phyloP scores from a whole-genome alignment of 2,797 vertebrate species.

The Perdix hodgsoniae region DNA sequence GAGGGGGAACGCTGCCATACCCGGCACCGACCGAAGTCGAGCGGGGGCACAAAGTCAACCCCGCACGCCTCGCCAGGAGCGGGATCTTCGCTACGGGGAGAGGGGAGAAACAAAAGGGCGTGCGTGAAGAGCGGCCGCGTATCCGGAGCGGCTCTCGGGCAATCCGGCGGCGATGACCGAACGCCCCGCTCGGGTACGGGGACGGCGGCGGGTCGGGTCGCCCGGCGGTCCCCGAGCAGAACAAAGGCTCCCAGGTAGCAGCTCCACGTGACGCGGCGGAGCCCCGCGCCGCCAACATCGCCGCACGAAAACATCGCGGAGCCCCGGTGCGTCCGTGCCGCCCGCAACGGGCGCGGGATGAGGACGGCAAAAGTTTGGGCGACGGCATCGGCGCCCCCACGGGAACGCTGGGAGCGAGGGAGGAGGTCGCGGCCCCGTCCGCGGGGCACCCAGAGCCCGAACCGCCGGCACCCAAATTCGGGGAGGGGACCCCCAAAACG shows the following conservation, averaged over 20 bases:
- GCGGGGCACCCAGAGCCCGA: background rate
- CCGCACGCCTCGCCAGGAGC: background rate
- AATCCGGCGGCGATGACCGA: constrained; percentile 70
- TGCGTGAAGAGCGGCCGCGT: constrained; percentile 24
- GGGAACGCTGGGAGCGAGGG: background rate
- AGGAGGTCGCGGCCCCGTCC: background rate
- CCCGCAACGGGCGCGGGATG: background rate
- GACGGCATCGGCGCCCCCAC: background rate
- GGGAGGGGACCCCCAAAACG: background rate
- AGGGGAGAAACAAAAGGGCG: background rate
- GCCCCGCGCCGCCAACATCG: constrained; percentile 3
- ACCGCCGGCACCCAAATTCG: background rate
- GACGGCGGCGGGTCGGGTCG: constrained; percentile 57
- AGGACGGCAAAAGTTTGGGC: constrained; percentile 22
- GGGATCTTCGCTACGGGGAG: background rate
- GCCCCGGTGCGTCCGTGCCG: background rate
- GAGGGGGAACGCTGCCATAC: background rate
- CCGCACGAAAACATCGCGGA: background rate
- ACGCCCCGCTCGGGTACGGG: constrained; percentile 27
- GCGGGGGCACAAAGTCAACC: background rate
- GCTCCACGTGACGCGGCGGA: constrained; percentile 21
- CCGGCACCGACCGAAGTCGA: background rate
- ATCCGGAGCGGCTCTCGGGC: constrained; percentile 51
- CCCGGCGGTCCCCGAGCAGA: constrained; percentile 48
- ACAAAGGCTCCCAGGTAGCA: constrained; percentile 68